Evolutionary conservation across 2,113 vertebrate genomes (phyloP).

Genomic region (Rhadina sibilatrix): DNA sequence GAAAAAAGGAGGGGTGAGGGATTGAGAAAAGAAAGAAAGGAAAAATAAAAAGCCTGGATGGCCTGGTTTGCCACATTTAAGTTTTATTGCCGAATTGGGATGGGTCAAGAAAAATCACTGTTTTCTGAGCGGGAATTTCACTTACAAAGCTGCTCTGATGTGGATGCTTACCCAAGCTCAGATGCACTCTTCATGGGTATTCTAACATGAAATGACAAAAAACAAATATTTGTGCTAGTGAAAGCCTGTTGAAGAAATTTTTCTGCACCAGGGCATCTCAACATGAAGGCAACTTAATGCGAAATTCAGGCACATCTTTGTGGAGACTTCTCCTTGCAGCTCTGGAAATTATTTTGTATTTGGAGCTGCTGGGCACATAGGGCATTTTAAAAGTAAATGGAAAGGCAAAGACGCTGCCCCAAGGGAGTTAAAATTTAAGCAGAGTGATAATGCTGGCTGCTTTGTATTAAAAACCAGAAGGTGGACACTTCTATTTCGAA

Average conservation of each 20-base stretch:
- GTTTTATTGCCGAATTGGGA: slow-evolving; percentile 37
- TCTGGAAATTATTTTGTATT: slow-evolving; percentile 20
- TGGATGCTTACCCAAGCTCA: neutral
- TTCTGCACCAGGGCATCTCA: neutral
- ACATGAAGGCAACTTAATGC: neutral
- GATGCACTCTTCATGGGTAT: neutral
- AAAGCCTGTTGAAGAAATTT: neutral
- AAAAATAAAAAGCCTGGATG: slow-evolving; percentile 38
- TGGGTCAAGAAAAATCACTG: slow-evolving; percentile 41
- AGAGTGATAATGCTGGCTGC: neutral
- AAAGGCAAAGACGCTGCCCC: neutral
- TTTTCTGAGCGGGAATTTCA: neutral
- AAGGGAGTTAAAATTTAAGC: slow-evolving; percentile 7
- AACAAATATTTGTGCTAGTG: neutral
- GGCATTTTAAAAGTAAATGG: slow-evolving; percentile 24
- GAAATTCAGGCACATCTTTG: neutral
- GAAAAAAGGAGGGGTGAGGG: slow-evolving; percentile 19
- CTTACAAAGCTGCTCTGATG: slow-evolving; percentile 34
- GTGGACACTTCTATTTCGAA: slow-evolving; percentile 1
- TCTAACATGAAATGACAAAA: neutral
- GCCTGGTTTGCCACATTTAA: slow-evolving; percentile 36
- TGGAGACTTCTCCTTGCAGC: slow-evolving; percentile 2
- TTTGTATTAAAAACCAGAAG: neutral
- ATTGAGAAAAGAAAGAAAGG: neutral
- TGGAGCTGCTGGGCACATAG: neutral